Evolutionary conservation across 2,888 invertebrate genomes (phyloP).

Genomic region (Drosophila meridionalis): DNA sequence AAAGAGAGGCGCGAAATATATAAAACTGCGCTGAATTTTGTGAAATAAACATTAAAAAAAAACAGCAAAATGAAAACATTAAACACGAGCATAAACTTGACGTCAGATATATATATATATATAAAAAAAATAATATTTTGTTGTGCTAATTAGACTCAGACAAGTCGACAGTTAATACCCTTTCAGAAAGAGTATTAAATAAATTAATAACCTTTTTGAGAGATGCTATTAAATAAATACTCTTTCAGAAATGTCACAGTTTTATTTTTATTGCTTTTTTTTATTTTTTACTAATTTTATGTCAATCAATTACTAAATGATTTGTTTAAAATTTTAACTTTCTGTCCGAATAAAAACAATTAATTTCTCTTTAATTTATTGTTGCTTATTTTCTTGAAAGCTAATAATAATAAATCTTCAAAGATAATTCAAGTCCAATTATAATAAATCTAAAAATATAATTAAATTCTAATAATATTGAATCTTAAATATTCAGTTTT

Average conservation of each 20-base stretch:
- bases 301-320: no score
- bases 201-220: not conserved
- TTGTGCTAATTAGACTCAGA: not conserved
- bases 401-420: not conserved
- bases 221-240: not conserved
- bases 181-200: not conserved
- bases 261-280: not conserved
- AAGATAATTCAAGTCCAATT: not conserved
- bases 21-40: conserved; percentile 18
- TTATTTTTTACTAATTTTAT: not conserved
- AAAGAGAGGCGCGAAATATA: conserved; percentile 22
- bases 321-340: not conserved
- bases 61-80: conserved; percentile 5
- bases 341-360: not conserved
- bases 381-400: not conserved
- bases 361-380: not conserved
- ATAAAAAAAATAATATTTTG: conserved; percentile 7
- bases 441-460: not conserved
- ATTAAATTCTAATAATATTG: not conserved
- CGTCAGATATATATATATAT: conserved; percentile 13
- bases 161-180: not conserved
- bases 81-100: conserved; percentile 9
- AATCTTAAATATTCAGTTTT: not conserved
- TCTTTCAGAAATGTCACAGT: not conserved
- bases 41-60: conserved; percentile 21